Evolutionary conservation across 1,140 invertebrate genomes (phyloP).

Genomic region (Propsilocerus akamusi): DNA sequence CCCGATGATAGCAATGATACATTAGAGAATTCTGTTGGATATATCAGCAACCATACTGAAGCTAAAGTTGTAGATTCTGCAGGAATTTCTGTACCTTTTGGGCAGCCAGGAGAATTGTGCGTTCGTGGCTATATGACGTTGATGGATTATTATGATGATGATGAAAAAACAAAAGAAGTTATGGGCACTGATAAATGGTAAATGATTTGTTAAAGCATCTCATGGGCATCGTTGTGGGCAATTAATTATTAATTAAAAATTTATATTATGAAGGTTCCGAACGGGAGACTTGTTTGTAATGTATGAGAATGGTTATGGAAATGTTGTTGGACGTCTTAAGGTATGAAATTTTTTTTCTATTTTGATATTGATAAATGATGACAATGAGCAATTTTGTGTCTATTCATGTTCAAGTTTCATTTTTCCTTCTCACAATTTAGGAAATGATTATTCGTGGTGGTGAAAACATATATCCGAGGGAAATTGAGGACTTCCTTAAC

Average conservation of each 20-base stretch:
- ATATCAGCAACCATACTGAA: constrained; percentile 61
- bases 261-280: neutral
- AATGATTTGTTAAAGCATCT: neutral
- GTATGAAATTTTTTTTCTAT: too few relatives aligned
- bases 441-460: constrained; percentile 85
- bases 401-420: too few relatives aligned
- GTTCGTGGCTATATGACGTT: constrained; percentile 66
- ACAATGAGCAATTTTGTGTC: too few relatives aligned
- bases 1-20: constrained; percentile 41
- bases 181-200: constrained; percentile 56
- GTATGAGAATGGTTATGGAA: constrained; percentile 53
- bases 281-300: constrained; percentile 45
- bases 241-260: neutral
- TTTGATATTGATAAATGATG: too few relatives aligned
- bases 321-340: constrained; percentile 69
- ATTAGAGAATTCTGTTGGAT: constrained; percentile 55
- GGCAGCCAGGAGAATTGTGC: constrained; percentile 61
- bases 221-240: too few relatives aligned
- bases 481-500: constrained; percentile 69
- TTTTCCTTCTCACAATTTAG: too few relatives aligned
- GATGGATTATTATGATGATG: constrained; percentile 71
- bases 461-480: constrained; percentile 78
- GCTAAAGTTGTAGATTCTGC: constrained; percentile 54
- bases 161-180: constrained; percentile 55
- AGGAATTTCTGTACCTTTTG: constrained; percentile 51